Evolutionary conservation across 2,797 vertebrate species (phyloP), one percentile per base, ranked within the genome.

Genomic region (Fratercula arctica): DNA sequence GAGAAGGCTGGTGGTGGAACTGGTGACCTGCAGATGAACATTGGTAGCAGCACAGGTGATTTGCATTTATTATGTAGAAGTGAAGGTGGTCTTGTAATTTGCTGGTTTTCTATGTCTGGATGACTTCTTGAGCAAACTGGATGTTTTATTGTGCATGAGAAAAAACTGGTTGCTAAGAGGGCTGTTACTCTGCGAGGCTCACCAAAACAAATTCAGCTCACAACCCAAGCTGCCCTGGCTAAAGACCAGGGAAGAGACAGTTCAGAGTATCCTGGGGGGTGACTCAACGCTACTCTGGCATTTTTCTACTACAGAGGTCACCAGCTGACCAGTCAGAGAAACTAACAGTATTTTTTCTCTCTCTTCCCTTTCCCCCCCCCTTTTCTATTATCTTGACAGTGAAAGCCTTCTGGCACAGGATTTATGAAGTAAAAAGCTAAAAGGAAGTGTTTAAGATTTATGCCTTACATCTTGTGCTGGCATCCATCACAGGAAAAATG

Each of bases 341-440:
- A 59, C 2, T 3, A 8, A 17, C 5, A 37, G 3, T 5, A 14
- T 10, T 33, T 54, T 57, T 26, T 31, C 6, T 2, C 0, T 4
- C 3, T 8, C 3, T 56, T 39, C 39, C 39, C 39, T 11, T 4
- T 5, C 39, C 39, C 39, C 39, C 39, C 12, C 39, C 6, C 3
- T 85, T 78, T 54, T 26, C 0, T 24, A 54, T 73, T 79, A 29
- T 69, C 18, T 59, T 69, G 19, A 60, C 9, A 37, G 17, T 17
- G 16, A 24, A 56, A 85, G 41, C 28, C 4, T 72, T 83, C 37
- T 57, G 16, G 10, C 20, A 70, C 8, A 41, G 7, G 45, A 80
- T 63, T 70, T 67, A 24, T 70, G 61, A 83, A 90, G 10, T 35
- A 74, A 56, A 90, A 81, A 59, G 3, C 18, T 74, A 69, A 86